Conservation (phyloP, 2,888 invertebrate species). For the Drosophila mayaguana region DNA sequence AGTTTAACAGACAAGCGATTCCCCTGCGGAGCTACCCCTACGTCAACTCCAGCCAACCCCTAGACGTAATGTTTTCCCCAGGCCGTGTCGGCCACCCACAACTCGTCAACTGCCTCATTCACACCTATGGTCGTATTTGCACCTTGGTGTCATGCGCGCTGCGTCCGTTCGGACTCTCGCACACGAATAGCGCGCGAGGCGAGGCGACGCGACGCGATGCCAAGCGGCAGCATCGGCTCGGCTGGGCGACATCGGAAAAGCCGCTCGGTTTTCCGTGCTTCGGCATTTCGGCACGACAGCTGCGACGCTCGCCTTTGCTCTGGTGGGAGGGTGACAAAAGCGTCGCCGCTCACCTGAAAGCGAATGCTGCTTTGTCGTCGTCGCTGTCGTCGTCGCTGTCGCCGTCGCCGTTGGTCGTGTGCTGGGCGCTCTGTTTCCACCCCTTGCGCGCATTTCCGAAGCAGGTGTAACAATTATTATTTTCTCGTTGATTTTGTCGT, state of each 20-base stretch:
- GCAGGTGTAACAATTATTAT: conserved; percentile 84
- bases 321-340: conserved; percentile 56
- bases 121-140: conserved; percentile 65
- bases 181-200: conserved; percentile 21
- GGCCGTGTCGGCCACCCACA: conserved; percentile 36
- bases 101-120: conserved; percentile 40
- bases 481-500: conserved; percentile 82
- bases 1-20: conserved; percentile 25
- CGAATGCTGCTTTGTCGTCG: conserved; percentile 42
- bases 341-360: conserved; percentile 70
- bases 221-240: conserved; percentile 45
- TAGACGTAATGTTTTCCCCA: conserved; percentile 14
- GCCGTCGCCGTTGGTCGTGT: conserved; percentile 51
- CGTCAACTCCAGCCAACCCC: conserved; percentile 33
- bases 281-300: conserved; percentile 47
- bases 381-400: conserved; percentile 36
- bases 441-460: conserved; percentile 71
- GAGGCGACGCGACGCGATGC: conserved; percentile 5
- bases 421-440: conserved; percentile 54
- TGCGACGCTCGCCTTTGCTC: conserved; percentile 20
- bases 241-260: conserved; percentile 28
- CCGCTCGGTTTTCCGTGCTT: conserved; percentile 61
- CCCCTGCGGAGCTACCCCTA: conserved; percentile 52
- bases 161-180: conserved; percentile 64
- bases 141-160: conserved; percentile 80